phyloP scores from a whole-genome alignment of 2,888 invertebrate species.

The Cetonia aurata region DNA sequence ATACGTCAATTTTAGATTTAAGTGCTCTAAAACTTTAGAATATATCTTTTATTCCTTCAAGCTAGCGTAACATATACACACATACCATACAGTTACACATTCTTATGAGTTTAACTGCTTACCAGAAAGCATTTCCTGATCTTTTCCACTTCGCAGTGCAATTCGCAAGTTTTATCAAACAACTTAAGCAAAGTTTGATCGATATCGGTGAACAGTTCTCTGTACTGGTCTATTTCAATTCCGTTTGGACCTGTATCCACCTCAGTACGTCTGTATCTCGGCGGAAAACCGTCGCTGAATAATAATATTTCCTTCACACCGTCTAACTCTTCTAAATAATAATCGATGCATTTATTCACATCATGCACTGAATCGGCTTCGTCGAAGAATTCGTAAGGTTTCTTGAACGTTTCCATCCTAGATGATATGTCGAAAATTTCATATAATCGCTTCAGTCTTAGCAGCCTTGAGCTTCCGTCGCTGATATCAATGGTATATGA shows the following conservation, averaged over 20 bases:
- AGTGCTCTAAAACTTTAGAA: constrained; percentile 4
- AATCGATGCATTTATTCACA: constrained; percentile 27
- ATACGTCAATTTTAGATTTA: constrained; percentile 12
- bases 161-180: constrained; percentile 56
- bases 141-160: constrained; percentile 53
- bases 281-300: constrained; percentile 6
- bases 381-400: neutral
- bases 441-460: constrained; percentile 13
- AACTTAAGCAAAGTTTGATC: constrained; percentile 53
- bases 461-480: constrained; percentile 2
- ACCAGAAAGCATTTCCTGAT: constrained; percentile 50
- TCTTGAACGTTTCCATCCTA: neutral
- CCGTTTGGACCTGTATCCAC: constrained; percentile 18
- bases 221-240: constrained; percentile 30
- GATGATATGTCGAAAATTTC: constrained; percentile 10
- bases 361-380: constrained; percentile 5
- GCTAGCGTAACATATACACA: neutral
- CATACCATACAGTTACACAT: neutral
- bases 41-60: neutral
- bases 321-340: constrained; percentile 15
- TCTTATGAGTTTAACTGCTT: constrained; percentile 34
- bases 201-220: constrained; percentile 39
- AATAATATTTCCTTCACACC: constrained; percentile 12
- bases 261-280: neutral
- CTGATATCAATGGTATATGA: neutral